Percentiles rank a stretch among this genome's conserved stretches.
Conservation (phyloP, 1,140 invertebrate genomes). For the Drosophila mauritiana region DNA sequence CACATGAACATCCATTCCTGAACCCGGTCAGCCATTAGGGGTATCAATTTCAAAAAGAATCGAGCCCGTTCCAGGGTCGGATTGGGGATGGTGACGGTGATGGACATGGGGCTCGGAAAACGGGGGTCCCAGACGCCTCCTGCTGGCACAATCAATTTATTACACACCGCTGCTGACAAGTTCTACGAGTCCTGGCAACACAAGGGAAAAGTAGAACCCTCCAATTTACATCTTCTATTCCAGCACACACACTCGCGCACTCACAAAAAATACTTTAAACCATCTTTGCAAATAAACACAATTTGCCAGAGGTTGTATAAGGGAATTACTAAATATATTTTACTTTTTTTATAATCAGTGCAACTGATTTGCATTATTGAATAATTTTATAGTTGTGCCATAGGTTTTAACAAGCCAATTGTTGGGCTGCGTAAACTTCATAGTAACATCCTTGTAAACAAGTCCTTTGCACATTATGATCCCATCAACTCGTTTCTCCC, state of each 20-base stretch:
- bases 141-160: slow-evolving; percentile 79
- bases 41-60: slow-evolving; percentile 76
- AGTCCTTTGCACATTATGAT: not conserved
- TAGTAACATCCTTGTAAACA: not conserved
- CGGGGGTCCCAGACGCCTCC: slow-evolving; percentile 24
- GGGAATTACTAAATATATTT: not conserved
- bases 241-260: slow-evolving; percentile 12
- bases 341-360: too few relatives aligned
- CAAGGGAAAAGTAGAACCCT: slow-evolving; percentile 12
- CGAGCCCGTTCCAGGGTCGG: slow-evolving; percentile 20
- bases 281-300: too few relatives aligned
- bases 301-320: not conserved
- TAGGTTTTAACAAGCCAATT: too few relatives aligned
- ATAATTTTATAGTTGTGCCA: too few relatives aligned
- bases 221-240: slow-evolving; percentile 46
- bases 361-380: too few relatives aligned
- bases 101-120: not conserved
- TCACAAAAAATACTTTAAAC: slow-evolving; percentile 7
- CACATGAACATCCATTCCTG: slow-evolving; percentile 1
- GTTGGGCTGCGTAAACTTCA: too few relatives aligned
- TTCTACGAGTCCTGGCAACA: slow-evolving; percentile 56
- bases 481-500: not conserved
- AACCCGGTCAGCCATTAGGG: slow-evolving; percentile 47
- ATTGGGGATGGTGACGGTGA: not conserved
- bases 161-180: slow-evolving; percentile 74